phyloP scores from a whole-genome alignment of 2,888 invertebrate species.

The Apoderus coryli region DNA sequence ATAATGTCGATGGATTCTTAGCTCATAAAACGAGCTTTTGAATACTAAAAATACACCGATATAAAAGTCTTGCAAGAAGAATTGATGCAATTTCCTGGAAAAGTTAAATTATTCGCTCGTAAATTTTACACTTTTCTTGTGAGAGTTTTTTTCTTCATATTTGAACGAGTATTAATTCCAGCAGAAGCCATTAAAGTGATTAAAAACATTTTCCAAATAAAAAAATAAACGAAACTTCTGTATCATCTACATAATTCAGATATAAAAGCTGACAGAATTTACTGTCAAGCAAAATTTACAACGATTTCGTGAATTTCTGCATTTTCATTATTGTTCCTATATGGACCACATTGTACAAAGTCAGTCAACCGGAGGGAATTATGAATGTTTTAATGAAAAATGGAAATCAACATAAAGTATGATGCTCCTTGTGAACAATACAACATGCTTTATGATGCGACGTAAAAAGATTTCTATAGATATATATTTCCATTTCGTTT shows the following conservation, averaged over 20 bases:
- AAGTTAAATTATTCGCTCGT: conserved; percentile 29
- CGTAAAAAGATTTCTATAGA: too few species aligned
- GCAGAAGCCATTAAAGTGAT: conserved; percentile 30
- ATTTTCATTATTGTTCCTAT: too few species aligned
- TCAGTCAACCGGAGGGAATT: too few species aligned
- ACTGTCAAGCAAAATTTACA: too few species aligned
- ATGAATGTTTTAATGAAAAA: too few species aligned
- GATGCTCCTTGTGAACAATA: too few species aligned
- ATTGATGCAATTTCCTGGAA: conserved; percentile 31
- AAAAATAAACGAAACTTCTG: too few species aligned
- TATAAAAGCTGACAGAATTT: conserved; percentile 12
- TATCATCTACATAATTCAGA: conserved; percentile 23
- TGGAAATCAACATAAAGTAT: too few species aligned
- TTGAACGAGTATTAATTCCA: conserved; percentile 26
- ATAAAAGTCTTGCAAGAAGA: conserved; percentile 19
- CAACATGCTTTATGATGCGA: too few species aligned
- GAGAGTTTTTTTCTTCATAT: conserved; percentile 20
- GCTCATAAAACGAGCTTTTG: conserved; percentile 21
- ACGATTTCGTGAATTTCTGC: too few species aligned
- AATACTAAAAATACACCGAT: conserved; percentile 8
- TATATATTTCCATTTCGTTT: too few species aligned
- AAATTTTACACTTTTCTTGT: conserved; percentile 26
- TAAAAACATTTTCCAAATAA: conserved; percentile 24
- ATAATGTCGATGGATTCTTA: conserved; percentile 17
- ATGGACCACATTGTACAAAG: too few species aligned